These are phyloP conservation scores for Mesoclemmys tuberculata DNA, from an alignment of 2,113 vertebrate genomes.

Conservation along the genomic window DNA sequence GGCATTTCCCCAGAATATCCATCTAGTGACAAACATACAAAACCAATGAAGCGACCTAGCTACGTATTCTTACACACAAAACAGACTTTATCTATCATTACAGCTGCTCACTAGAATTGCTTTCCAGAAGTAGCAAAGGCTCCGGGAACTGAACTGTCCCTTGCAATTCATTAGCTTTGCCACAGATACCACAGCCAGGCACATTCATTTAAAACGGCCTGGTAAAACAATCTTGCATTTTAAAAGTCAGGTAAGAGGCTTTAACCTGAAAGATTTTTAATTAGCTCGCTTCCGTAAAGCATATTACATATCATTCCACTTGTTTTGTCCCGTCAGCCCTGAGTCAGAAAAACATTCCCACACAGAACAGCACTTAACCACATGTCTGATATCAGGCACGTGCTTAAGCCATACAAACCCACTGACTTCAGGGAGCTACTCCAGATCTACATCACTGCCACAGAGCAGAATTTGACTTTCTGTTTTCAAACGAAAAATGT, in stretches of 20 bases:
- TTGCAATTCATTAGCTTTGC: background rate
- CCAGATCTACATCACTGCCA: background rate
- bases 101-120: background rate
- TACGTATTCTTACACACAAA: background rate
- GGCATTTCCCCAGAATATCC: slow-evolving; percentile 85
- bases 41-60: background rate
- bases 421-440: fast-evolving
- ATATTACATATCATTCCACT: background rate
- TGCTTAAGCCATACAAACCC: background rate
- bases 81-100: background rate
- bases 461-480: background rate
- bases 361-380: background rate
- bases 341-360: background rate
- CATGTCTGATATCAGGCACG: background rate
- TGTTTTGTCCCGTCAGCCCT: background rate
- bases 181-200: background rate
- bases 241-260: background rate
- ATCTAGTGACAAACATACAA: slow-evolving; percentile 66
- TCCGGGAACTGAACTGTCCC: background rate
- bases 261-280: background rate
- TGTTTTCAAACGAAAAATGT: background rate
- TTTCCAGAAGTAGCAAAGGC: background rate
- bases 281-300: background rate
- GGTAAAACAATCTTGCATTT: background rate
- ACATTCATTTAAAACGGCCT: background rate